These are phyloP conservation scores for Tetrax tetrax DNA, from an alignment of 2,113 vertebrate genomes.

Conservation along the genomic window DNA sequence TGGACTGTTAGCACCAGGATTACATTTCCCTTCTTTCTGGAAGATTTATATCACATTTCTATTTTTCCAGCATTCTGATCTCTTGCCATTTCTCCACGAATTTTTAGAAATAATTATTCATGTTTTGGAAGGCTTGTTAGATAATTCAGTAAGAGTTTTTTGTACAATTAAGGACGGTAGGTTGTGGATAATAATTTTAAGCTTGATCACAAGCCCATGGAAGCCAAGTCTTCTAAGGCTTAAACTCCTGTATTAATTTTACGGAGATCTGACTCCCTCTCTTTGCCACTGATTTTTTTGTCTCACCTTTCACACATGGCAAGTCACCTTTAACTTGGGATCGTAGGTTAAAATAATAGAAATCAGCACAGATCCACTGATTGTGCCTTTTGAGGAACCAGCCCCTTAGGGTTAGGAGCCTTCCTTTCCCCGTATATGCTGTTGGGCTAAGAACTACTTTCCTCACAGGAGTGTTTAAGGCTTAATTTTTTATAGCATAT, in stretches of 20 bases:
- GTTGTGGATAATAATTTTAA: slow-evolving; percentile 59
- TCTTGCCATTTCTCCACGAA: background rate
- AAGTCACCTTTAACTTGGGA: background rate
- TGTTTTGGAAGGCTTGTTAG: slow-evolving; percentile 39
- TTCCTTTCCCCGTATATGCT: background rate
- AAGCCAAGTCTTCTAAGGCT: slow-evolving; percentile 53
- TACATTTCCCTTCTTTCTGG: background rate
- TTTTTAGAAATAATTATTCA: slow-evolving; percentile 44
- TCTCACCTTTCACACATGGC: slow-evolving; percentile 7
- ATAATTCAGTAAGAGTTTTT: slow-evolving; percentile 30
- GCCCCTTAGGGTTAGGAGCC: background rate
- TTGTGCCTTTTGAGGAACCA: background rate
- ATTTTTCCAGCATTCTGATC: slow-evolving; percentile 19
- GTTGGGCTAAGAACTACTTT: slow-evolving; percentile 13
- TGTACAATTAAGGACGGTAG: background rate
- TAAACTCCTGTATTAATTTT: slow-evolving; percentile 43
- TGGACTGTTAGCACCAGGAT: background rate
- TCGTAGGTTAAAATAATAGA: background rate
- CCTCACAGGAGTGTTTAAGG: slow-evolving; percentile 61
- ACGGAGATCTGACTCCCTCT: background rate
- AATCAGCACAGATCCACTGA: background rate
- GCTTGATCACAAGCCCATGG: slow-evolving; percentile 36
- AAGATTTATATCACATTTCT: slow-evolving; percentile 4
- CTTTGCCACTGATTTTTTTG: background rate
- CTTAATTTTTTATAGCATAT: slow-evolving; percentile 68